Evolutionary conservation across 2,113 vertebrate genomes (phyloP), one percentile per base, ranked within the genome.

Genomic region (Oncorhynchus keta): DNA sequence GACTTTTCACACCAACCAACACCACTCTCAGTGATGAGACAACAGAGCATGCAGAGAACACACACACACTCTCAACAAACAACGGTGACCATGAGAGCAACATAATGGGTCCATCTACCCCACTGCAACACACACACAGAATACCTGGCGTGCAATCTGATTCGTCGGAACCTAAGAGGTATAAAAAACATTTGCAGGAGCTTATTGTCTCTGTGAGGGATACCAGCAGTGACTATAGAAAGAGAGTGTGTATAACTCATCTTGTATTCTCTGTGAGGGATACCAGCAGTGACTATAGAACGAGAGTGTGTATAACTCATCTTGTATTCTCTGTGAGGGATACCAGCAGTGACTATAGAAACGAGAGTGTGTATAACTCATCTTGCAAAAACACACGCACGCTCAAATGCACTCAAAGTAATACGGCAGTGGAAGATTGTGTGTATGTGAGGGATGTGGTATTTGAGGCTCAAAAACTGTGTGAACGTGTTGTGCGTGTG

Each of bases 61-160:
- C 73, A 70, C 78, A 73, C 69, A 78, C 74, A 85, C 26, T 79
- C 57, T 62, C 51, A 32, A n/a, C 49, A 39, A 85, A 80, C 88
- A 77, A 89, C 72, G 81, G 66, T 77, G 83, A 86, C 80, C 83
- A 73, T 91, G 90, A 89, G 73, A 82, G 89, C 80, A 18, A 77
- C 77, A 90, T 85, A 81, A 67, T 72, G 86, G 89, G 88, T 22
- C 59, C 16, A 77, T 77, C 73, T 85, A 85, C 80, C 76, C 18
- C 59, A 62, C 20, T 62, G 59, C n/a, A 62, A 62, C 59, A 62
- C 59, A 82, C 83, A 82, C 79, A 89, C 84, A 95, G 92, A 94
- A 96, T 98, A 99, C 97, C 97, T 99, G 97, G 95, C 88, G 94
- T 96, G 95, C 95, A 95, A 95, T 98, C 97, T 92, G 97, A 96